Base-by-base conservation (phyloP, 2,797 vertebrate genomes). In the Carduelis carduelis region DNA sequence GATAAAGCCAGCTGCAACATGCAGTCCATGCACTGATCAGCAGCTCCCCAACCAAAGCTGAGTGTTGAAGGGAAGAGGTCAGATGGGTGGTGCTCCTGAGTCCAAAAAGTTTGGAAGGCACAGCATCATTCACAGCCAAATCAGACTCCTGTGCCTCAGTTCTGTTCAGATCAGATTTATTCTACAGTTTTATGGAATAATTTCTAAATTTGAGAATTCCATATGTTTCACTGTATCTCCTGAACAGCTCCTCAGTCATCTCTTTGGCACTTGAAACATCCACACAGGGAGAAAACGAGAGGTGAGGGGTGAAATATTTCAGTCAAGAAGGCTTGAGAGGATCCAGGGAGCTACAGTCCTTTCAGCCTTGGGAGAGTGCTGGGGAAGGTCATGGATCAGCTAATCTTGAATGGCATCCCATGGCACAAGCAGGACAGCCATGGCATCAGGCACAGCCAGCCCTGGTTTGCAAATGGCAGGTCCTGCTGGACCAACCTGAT, bases 191-290 rank as follows among this genome's bases (percentile, higher is more conserved):
- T 66, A 26, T 44, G 61, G 43, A 85, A 85, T 0, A 4, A 4
- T 95, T 83, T 84, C 35, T 50, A 83, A 84, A 69, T 79, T 11
- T 10, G 12, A 91, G 44, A 91, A 56, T 56, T 81, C 20, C 9
- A 63, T 35, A 21, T 44, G 22, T 77, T 83, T 87, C 55, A 30
- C 16, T 11, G 2, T 53, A 44, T 86, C 43, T 64, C 32, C 84
- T 71, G 17, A 81, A 55, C 17, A 83, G 34, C 26, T 43, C 26
- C 37, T 57, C 39, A 60, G 34, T 57, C n/a, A 53, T 68, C 46
- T 26, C 22, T 81, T 90, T 59, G 47, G 24, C 43, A 53, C 71
- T 27, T 50, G 49, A 60, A 87, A 75, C 9, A 65, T 64, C 53
- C 61, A 70, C 53, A n/a, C 5, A 28, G 18, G 52, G 57, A 86